These are phyloP conservation scores for Drosophila repletoides DNA, from an alignment of 1,140 invertebrate species.

Conservation along the genomic window DNA sequence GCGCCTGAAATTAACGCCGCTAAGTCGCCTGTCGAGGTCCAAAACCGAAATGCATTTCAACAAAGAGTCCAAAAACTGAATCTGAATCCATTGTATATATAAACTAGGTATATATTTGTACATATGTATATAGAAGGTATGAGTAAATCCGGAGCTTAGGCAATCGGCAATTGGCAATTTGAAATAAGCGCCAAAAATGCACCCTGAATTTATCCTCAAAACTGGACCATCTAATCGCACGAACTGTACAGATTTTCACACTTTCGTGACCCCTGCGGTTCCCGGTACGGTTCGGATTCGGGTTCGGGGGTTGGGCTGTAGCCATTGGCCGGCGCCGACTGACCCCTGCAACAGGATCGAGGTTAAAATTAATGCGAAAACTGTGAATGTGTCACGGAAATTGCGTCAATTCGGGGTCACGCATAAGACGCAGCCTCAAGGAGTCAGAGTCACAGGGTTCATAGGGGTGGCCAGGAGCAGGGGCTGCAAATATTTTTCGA, in stretches of 20 bases:
- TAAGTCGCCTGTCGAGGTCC: conserved; percentile 52
- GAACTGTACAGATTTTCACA: conserved; percentile 65
- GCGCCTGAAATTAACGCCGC: conserved; percentile 58
- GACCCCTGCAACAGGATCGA: conserved; percentile 52
- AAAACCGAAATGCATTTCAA: conserved; percentile 54
- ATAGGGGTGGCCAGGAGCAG: conserved; percentile 60
- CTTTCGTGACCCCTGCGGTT: conserved; percentile 77
- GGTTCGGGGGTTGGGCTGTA: conserved; percentile 41
- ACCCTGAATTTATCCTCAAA: conserved; percentile 19
- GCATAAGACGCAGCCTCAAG: conserved; percentile 70
- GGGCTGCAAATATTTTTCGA: conserved; percentile 56
- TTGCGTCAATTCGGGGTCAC: conserved; percentile 77
- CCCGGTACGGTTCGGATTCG: too few relatives aligned
- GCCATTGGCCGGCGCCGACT: conserved; percentile 56
- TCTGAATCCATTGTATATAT: conserved; percentile 28
- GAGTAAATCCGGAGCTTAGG: conserved; percentile 68
- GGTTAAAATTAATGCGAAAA: conserved; percentile 79
- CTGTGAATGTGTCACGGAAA: conserved; percentile 66
- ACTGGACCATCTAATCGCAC: conserved; percentile 57
- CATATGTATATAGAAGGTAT: neutral
- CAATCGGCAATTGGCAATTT: conserved; percentile 67
- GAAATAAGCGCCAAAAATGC: conserved; percentile 63
- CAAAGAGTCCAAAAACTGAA: conserved; percentile 35
- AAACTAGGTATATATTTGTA: too few relatives aligned
- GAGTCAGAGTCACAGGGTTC: conserved; percentile 25